A percentile compares a stretch with the other conserved stretches of the same genome.
phyloP scores from a whole-genome alignment of 1,140 invertebrate species.

The Neodiprion lecontei region DNA sequence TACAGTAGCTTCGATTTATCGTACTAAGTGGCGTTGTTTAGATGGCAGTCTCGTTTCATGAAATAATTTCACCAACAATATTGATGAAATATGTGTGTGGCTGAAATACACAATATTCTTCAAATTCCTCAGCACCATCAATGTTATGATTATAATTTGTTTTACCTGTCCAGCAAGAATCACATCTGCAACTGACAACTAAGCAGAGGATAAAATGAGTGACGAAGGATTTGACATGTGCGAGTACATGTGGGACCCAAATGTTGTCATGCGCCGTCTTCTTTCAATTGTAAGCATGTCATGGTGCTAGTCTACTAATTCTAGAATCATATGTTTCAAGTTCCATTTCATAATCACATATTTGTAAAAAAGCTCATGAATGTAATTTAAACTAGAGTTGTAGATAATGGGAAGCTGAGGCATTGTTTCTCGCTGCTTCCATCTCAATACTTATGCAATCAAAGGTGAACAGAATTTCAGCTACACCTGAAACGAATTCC shows the following conservation, averaged over 20 bases:
- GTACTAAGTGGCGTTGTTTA: not conserved
- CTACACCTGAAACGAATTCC: too few relatives aligned
- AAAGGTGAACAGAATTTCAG: too few relatives aligned
- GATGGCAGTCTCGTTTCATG: not conserved
- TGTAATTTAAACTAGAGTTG: too few relatives aligned
- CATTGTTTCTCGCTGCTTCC: too few relatives aligned
- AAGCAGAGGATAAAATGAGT: not conserved
- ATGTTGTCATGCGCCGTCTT: not conserved
- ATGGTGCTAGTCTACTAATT: too few relatives aligned
- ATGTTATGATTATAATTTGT: not conserved
- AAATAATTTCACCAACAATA: not conserved
- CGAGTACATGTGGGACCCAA: not conserved
- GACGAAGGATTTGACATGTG: constrained; percentile 5
- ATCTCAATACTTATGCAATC: too few relatives aligned
- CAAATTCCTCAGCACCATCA: not conserved
- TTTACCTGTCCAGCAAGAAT: not conserved
- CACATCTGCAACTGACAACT: not conserved
- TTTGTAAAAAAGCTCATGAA: too few relatives aligned
- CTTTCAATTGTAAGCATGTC: not conserved
- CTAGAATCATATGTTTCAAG: too few relatives aligned
- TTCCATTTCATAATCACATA: too few relatives aligned
- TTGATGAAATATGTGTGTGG: too few relatives aligned
- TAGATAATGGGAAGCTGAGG: too few relatives aligned
- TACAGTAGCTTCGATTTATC: too few relatives aligned
- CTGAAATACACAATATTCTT: not conserved